Evolutionary conservation across 2,888 invertebrate species (phyloP).

Genomic region (Euproctis similis): DNA sequence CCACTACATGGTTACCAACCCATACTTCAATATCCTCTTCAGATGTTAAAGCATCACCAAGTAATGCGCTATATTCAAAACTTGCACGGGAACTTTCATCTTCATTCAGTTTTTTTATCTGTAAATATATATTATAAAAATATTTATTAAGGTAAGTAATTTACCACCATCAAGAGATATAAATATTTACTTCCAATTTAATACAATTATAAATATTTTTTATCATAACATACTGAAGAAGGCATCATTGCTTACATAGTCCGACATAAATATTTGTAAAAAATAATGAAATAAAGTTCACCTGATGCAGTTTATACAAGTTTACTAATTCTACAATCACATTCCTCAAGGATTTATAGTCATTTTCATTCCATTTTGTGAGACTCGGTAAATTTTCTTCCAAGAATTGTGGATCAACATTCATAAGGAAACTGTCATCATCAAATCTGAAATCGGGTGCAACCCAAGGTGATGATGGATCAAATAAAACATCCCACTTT

Average conservation of each 20-base stretch:
- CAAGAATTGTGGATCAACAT: conserved; percentile 72
- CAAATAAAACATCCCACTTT: conserved; percentile 83
- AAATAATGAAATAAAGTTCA: conserved; percentile 25
- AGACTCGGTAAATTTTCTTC: conserved; percentile 75
- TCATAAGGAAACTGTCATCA: conserved; percentile 79
- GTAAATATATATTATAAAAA: conserved; percentile 11
- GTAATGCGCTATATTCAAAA: conserved; percentile 79
- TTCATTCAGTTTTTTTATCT: conserved; percentile 67
- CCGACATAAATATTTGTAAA: too few relatives aligned
- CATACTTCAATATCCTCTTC: conserved; percentile 80
- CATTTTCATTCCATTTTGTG: conserved; percentile 78
- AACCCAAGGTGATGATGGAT: conserved; percentile 76
- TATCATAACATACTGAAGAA: too few relatives aligned
- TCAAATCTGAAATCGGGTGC: conserved; percentile 86
- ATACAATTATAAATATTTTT: too few relatives aligned
- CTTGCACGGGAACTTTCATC: conserved; percentile 73
- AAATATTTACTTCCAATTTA: too few relatives aligned
- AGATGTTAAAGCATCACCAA: conserved; percentile 67
- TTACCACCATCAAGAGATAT: too few relatives aligned
- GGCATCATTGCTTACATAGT: too few relatives aligned
- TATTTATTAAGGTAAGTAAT: too few relatives aligned
- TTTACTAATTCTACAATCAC: conserved; percentile 78
- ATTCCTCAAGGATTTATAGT: conserved; percentile 74
- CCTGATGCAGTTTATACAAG: conserved; percentile 80
- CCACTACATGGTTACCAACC: conserved; percentile 75